Percentiles rank a stretch among this genome's conserved stretches.
phyloP scores from a whole-genome alignment of 2,888 invertebrate species.

The Euphydryas editha region DNA sequence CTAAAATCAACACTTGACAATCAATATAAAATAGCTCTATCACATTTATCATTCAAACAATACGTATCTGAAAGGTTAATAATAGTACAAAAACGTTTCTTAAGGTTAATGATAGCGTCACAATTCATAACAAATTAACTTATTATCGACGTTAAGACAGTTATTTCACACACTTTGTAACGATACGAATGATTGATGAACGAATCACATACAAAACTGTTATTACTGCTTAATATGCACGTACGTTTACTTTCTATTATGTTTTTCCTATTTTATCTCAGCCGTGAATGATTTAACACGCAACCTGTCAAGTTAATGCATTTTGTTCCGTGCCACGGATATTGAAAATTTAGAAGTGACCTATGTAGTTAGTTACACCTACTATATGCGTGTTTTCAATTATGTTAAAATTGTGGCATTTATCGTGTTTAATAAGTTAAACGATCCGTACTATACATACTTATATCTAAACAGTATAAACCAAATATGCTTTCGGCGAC shows the following conservation, averaged over 20 bases:
- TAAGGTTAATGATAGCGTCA: background rate
- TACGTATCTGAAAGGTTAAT: conserved; percentile 6
- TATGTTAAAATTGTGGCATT: too few species aligned
- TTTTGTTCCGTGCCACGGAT: conserved; percentile 21
- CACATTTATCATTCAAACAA: background rate
- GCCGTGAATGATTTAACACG: conserved; percentile 35
- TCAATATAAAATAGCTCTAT: background rate
- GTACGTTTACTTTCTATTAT: conserved; percentile 36
- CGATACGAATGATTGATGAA: conserved; percentile 30
- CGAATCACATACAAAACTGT: conserved; percentile 28
- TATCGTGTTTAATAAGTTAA: too few species aligned
- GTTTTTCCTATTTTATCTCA: conserved; percentile 26
- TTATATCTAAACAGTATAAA: too few species aligned
- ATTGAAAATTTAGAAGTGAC: background rate
- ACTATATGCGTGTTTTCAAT: too few species aligned
- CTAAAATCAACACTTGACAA: background rate
- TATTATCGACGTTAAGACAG: background rate
- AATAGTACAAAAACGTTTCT: background rate
- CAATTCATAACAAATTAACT: conserved; percentile 21
- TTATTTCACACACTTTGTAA: conserved; percentile 13
- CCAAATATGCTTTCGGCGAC: too few species aligned
- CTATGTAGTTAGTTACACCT: background rate
- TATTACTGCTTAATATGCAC: conserved; percentile 20
- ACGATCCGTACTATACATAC: too few species aligned
- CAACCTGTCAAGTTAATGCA: conserved; percentile 32